Base-by-base conservation (phyloP, 2,113 vertebrate genomes). In the Alethe diademata region DNA sequence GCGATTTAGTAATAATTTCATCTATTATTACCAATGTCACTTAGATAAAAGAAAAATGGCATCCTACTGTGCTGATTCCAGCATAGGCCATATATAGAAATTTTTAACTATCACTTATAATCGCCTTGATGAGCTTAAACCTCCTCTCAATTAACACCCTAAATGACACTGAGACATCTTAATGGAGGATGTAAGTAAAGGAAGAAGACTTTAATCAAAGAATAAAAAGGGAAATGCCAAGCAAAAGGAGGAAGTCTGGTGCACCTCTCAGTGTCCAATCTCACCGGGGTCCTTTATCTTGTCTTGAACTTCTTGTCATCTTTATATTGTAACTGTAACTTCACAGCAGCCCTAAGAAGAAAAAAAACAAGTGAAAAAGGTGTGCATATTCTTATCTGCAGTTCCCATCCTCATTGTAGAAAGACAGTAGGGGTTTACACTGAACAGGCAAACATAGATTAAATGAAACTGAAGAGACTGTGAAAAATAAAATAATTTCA, bases 141-240 rank as follows among this genome's bases (percentile, higher is more conserved):
- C 98, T 98, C 98, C 98, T 98, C 99, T 99, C 98, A 99, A 99
- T 99, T 99, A 99, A 98, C 98, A 98, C 98, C 98, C 98, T 98
- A 99, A 98, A 98, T 98, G 98, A 98, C 98, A 98, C 98, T 90
- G 97, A 98, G 98, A 98, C 98, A 97, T 98, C 97, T 99, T 99
- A 99, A 99, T 99, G 98, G 98, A 97, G 98, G 98, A 98, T 98
- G 98, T 98, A 98, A 98, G 98, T 98, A 98, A 97, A 97, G 95
- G 97, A 97, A 97, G 97, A 97, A 98, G 97, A 96, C 96, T 98
- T 98, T 98, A 98, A 98, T 98, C 97, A 98, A 98, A 98, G 96
- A 97, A 98, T 96, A 97, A 95, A 98, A 97, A 89, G 90, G 74
- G 91, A 97, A 94, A 87, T 92, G 90, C 81, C 86, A 82, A 62